Percentiles rank a stretch among this genome's conserved stretches.
Evolutionary conservation across 2,888 invertebrate genomes (phyloP).

Genomic region (Gordius sp.): DNA sequence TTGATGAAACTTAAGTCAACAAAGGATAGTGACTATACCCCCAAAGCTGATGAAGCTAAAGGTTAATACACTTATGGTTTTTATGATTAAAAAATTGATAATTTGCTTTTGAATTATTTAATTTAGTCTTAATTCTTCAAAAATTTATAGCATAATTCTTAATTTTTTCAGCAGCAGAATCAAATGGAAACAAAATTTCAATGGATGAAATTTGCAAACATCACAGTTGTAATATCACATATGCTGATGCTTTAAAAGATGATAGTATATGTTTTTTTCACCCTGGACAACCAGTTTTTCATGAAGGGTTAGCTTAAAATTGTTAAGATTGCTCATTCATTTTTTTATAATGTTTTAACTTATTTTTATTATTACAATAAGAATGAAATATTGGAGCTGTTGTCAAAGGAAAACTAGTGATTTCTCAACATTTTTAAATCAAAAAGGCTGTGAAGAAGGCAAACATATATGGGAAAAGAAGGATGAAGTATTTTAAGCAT

Average conservation of each 20-base stretch:
- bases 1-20: background rate
- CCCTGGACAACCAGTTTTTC: conserved; percentile 67
- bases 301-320: conserved; percentile 43
- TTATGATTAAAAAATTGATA: no score
- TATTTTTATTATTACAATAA: conserved; percentile 21
- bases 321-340: background rate
- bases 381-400: conserved; percentile 79
- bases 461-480: conserved; percentile 35
- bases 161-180: no score
- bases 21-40: background rate
- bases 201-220: conserved; percentile 8
- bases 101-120: no score
- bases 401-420: conserved; percentile 73
- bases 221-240: background rate
- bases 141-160: no score
- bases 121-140: no score
- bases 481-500: background rate
- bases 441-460: conserved; percentile 61
- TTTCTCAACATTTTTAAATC: conserved; percentile 64
- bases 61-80: no score
- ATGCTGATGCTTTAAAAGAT: background rate
- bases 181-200: no score
- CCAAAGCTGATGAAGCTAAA: no score
- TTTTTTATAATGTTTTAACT: background rate
- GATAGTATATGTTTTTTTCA: conserved; percentile 44